Evolutionary conservation across 2,888 invertebrate species (phyloP).

Genomic region (Venustoraphidia nigricollis): DNA sequence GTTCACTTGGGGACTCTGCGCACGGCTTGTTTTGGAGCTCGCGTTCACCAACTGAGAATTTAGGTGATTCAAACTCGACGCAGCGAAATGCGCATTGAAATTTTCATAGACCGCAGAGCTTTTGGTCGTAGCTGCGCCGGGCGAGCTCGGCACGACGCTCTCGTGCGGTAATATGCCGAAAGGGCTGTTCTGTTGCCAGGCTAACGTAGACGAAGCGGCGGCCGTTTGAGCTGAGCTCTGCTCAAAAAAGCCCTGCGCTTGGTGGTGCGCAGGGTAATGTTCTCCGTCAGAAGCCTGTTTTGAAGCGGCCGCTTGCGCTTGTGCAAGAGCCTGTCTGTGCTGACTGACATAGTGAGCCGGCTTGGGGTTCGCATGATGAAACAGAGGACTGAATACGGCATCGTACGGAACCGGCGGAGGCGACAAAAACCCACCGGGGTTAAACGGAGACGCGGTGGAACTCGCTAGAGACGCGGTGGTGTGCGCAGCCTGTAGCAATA

Average conservation of each 20-base stretch:
- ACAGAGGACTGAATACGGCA: slow-evolving; percentile 66
- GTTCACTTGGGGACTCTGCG: slow-evolving; percentile 30
- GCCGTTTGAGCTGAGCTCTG: slow-evolving; percentile 37
- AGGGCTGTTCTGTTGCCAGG: slow-evolving; percentile 67
- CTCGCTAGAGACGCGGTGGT: slow-evolving; percentile 42
- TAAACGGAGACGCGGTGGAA: slow-evolving; percentile 46
- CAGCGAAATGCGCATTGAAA: slow-evolving; percentile 54
- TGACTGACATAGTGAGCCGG: slow-evolving; percentile 56
- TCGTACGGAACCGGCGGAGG: slow-evolving; percentile 67
- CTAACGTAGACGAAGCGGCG: slow-evolving; percentile 33
- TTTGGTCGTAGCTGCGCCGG: slow-evolving; percentile 42
- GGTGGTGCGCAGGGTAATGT: slow-evolving; percentile 36
- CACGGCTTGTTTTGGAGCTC: slow-evolving; percentile 32
- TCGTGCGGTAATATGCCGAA: slow-evolving; percentile 68
- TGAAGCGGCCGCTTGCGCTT: slow-evolving; percentile 23
- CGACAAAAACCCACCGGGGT: slow-evolving; percentile 57
- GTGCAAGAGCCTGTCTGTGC: slow-evolving; percentile 50
- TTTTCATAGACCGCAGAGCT: slow-evolving; percentile 42
- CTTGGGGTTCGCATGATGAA: slow-evolving; percentile 59
- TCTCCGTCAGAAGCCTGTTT: slow-evolving; percentile 17
- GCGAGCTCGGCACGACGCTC: slow-evolving; percentile 51
- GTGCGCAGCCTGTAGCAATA: slow-evolving; percentile 49
- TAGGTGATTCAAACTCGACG: slow-evolving; percentile 46
- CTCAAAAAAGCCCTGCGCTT: slow-evolving; percentile 54
- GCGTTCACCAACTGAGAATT: slow-evolving; percentile 43